Base-by-base conservation (phyloP, 35 echinoderm and acorn worm genomes). In the Acanthaster planci region DNA sequence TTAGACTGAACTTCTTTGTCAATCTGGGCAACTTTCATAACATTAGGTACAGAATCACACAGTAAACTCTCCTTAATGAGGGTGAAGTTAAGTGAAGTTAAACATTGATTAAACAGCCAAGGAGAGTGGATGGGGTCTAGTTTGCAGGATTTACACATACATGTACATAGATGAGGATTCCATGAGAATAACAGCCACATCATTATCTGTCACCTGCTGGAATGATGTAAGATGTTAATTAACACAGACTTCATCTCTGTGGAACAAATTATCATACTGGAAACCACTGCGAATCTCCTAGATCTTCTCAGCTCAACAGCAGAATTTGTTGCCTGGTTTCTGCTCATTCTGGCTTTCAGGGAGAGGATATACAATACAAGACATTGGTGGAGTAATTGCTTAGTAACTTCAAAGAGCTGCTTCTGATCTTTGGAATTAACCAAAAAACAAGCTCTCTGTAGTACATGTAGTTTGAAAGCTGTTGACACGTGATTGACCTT, bases 391-490 rank as follows among this genome's bases (percentile, higher is more conserved):
- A 77, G 75, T 5, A 77, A 30, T 39, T 30, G 29, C 17, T 77
- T 30, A 77, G 37, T 77, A 0, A 77, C 3, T 31, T 77, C 37
- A 30, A 77, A 77, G 8, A 37, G 75, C 19, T 77, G 75, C 75
- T 77, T 77, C 31, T 77, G 75, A 19, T 77, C 75, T 36, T 77
- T 77, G 75, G 75, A n/a, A 37, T 77, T 31, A 39, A 34, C 75
- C 17, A 77, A 17, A 77, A n/a, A 31, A 77, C n/a, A 3, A 77
- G 37, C 29, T 77, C 75, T 18, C 0, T 77, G 75, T 77, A 77
- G 37, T 77, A 77, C 5, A 30, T 77, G 8, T n/a, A 31, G 17
- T 77, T 77, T 0, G 55, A n/a, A 18, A 5, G 55, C 27, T 59
- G 0, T 59, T 26, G 27, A n/a, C 1, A 59, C 27, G 55, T 59